Conservation (phyloP, 2,888 invertebrate species). For the Merodon equestris region DNA sequence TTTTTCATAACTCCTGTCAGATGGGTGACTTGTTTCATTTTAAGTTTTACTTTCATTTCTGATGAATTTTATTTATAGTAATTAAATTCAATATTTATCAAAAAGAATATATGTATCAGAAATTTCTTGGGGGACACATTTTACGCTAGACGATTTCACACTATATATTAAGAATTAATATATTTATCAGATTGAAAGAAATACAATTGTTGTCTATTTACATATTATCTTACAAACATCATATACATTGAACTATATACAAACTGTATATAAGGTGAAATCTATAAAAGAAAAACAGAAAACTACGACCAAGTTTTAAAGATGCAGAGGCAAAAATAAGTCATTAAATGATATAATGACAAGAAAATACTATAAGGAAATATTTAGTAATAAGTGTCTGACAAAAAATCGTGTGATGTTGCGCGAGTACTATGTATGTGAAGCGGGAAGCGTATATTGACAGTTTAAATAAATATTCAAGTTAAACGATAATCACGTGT, state of each 20-base stretch:
- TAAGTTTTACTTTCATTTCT: constrained; percentile 7
- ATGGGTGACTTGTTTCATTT: constrained; percentile 74
- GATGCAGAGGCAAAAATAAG: constrained; percentile 7
- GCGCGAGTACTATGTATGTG: constrained; percentile 43
- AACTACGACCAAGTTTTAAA: constrained; percentile 52
- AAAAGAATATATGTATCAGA: constrained; percentile 14
- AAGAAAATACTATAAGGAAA: constrained; percentile 1
- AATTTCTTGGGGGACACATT: constrained; percentile 53
- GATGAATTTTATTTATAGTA: not conserved
- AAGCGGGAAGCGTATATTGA: constrained; percentile 35
- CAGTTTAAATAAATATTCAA: constrained; percentile 51
- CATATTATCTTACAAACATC: constrained; percentile 43
- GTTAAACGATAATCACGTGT: constrained; percentile 23
- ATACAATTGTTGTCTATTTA: constrained; percentile 48
- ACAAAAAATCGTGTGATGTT: constrained; percentile 43
- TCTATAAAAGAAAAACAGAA: constrained; percentile 16
- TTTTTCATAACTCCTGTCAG: constrained; percentile 78
- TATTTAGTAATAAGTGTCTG: constrained; percentile 12
- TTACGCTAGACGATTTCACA: constrained; percentile 58
- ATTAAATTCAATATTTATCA: constrained; percentile 7
- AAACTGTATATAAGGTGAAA: constrained; percentile 29
- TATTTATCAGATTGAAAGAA: constrained; percentile 33
- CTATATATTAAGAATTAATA: constrained; percentile 36
- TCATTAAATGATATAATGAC: not conserved
- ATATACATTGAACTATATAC: constrained; percentile 48